Base-by-base conservation (phyloP, 1,140 invertebrate genomes). In the Lasioglossum baleicum region DNA sequence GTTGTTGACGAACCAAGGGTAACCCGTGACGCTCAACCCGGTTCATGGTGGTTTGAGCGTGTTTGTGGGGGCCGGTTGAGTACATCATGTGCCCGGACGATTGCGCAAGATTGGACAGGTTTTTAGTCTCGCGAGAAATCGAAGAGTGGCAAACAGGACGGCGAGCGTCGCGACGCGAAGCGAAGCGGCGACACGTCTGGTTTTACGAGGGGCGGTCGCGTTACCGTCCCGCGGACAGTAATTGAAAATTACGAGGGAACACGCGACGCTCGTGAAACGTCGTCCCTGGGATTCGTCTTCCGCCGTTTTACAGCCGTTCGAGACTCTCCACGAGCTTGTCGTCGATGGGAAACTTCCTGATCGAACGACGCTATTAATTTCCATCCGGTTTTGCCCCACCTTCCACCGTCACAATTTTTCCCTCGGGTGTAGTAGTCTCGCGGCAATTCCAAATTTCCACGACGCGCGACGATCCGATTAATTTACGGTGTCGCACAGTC, bases 201-300 rank as follows among this genome's bases (percentile, higher is more conserved):
- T 80, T 86, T 86, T 86, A 86, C 83, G 83, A 73, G 51, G 26
- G 22, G 56, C 67, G 64, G 66, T 58, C 76, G 65, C 75, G 48
- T 20, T 17, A 20, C 51, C 51, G 60, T 22, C 63, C 31, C 61
- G 70, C 42, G 26, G 72, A 73, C 75, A 35, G 83, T 86, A 86
- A 86, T 86, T 85, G 80, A 77, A 86, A 86, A 86, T 86, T 86
- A 86, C 80, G 83, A 53, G 51, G 51, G 51, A 53, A 53, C 51
- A 53, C 15, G 51, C 51, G 51, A 53, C 51, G 51, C 17, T 53
- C 51, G 51, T 53, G 51, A 53, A 53, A 65, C 51, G 48, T 35
- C 22, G 53, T 63, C 65, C 44, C 51, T 53, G 66, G 73, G 79
- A 67, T 60, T 68, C 51, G 35, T 44, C 67, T 63, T 53, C 42